Base-by-base conservation (phyloP, 1,140 invertebrate species). In the Conus ventricosus region DNA sequence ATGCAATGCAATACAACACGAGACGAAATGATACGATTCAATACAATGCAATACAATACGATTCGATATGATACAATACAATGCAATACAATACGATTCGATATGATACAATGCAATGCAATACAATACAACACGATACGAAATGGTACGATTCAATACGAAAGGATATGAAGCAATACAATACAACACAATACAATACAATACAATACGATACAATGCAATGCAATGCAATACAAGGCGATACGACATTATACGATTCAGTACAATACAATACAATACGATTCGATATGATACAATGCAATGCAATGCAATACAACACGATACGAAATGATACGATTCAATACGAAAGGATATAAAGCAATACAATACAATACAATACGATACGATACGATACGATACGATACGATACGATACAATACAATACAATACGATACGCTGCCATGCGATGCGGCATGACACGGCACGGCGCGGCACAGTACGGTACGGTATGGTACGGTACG, bases 401-500 rank as follows among this genome's bases (percentile, higher is more conserved):
- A 20, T 76, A 20, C 71, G 71, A 76, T 76, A 76, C 71, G 71
- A 76, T 76, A 76, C 71, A 20, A 76, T 76, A 76, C 71, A 27
- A 76, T 76, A 76, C 71, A 20, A 76, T 76, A 76, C 71, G 71
- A 76, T 76, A 20, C 71, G 20, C 7, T 76, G 75, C 75, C 11
- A 76, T 76, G 75, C 75, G 3, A 76, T 76, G 75, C 75, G 23
- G 23, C 7, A 55, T 4, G 84, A 63, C 60, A 67, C 84, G 57
- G 60, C 25, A 54, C 84, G 84, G 60, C 60, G 55, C 27, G 55
- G 60, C 60, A 55, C 84, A n/a, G 60, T 85, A 1, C 84, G 54
- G 60, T 27, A 60, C 60, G 84, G 54, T 60, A 67, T n/a, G 23
- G 60, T 6, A 67, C 60, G 54, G 60, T 23, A 75, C 71, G 13